These are phyloP conservation scores for Lepidiolamprologus cunningtoni DNA, from an alignment of 2,113 vertebrate species.

Conservation along the genomic window DNA sequence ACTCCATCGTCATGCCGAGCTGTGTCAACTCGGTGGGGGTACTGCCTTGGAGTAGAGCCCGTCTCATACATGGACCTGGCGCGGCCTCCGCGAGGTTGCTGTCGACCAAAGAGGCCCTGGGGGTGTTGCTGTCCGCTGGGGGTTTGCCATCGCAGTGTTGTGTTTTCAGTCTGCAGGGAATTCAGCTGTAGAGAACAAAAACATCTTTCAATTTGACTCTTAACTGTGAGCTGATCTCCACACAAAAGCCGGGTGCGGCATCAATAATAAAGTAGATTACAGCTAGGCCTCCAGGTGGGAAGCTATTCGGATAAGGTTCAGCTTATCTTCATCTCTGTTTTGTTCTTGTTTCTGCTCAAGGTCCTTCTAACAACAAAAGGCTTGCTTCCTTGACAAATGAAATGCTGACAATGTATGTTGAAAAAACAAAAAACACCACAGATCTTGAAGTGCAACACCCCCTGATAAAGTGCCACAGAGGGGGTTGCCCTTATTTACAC, in stretches of 20 bases:
- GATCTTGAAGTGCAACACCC: not conserved
- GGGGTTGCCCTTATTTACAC: constrained; percentile 22
- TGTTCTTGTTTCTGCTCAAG: not conserved
- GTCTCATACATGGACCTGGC: constrained; percentile 99
- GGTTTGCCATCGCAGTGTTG: constrained; percentile 86
- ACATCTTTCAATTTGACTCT: constrained; percentile 4
- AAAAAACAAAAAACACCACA: not conserved
- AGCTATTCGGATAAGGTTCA: not conserved
- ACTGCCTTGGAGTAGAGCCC: constrained; percentile 85
- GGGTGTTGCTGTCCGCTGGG: constrained; percentile 76
- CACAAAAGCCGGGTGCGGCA: constrained; percentile 4
- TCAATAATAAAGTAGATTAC: constrained; percentile 30
- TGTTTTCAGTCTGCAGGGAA: constrained; percentile 94
- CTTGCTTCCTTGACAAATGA: not conserved
- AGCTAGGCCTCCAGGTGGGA: not conserved
- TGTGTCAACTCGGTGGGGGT: constrained; percentile 82
- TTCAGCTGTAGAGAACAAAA: constrained; percentile 84
- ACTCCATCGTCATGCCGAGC: constrained; percentile 80
- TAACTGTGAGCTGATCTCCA: not conserved
- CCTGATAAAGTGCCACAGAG: not conserved
- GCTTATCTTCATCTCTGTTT: not conserved
- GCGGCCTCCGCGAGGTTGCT: constrained; percentile 83
- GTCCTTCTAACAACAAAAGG: not conserved
- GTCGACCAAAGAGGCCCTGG: constrained; percentile 77
- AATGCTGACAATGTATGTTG: not conserved